phyloP scores from a whole-genome alignment of 2,888 invertebrate species.

The Crioceris asparagi region DNA sequence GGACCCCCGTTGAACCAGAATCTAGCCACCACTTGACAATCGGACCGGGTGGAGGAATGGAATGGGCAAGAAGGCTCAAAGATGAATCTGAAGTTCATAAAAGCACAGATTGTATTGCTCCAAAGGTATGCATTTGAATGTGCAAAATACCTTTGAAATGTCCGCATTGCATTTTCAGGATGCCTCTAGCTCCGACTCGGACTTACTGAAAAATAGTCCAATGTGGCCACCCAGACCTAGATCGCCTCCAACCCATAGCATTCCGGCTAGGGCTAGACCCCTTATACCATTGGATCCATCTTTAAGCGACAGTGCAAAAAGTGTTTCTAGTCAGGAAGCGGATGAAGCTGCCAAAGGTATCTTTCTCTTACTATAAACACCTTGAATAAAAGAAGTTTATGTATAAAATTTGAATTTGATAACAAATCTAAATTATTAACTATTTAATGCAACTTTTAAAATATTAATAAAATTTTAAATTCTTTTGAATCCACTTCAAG shows the following conservation, averaged over 20 bases:
- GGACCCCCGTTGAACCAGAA: constrained; percentile 34
- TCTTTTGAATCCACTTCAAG: too few species aligned
- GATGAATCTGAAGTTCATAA: constrained; percentile 37
- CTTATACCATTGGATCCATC: constrained; percentile 40
- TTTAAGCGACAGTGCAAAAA: constrained; percentile 43
- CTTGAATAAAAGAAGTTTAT: too few species aligned
- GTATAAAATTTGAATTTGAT: too few species aligned
- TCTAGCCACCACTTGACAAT: constrained; percentile 47
- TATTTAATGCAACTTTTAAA: too few species aligned
- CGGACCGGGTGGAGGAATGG: constrained; percentile 51
- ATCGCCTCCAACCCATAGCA: constrained; percentile 22
- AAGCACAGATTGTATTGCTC: constrained; percentile 71
- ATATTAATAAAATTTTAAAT: too few species aligned
- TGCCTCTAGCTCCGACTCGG: constrained; percentile 48
- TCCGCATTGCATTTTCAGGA: constrained; percentile 28
- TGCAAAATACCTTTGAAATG: neutral
- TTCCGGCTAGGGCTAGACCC: constrained; percentile 23
- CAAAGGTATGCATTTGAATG: constrained; percentile 35
- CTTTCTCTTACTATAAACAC: too few species aligned
- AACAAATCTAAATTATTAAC: too few species aligned
- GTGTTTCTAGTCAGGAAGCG: constrained; percentile 46
- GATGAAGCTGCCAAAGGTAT: constrained; percentile 40
- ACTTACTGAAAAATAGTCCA: constrained; percentile 40
- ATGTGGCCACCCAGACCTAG: constrained; percentile 37
- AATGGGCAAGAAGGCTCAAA: constrained; percentile 56